Evolutionary conservation across 2,113 vertebrate species (phyloP), one percentile per base, ranked within the genome.

Genomic region (Eleginops maclovinus): DNA sequence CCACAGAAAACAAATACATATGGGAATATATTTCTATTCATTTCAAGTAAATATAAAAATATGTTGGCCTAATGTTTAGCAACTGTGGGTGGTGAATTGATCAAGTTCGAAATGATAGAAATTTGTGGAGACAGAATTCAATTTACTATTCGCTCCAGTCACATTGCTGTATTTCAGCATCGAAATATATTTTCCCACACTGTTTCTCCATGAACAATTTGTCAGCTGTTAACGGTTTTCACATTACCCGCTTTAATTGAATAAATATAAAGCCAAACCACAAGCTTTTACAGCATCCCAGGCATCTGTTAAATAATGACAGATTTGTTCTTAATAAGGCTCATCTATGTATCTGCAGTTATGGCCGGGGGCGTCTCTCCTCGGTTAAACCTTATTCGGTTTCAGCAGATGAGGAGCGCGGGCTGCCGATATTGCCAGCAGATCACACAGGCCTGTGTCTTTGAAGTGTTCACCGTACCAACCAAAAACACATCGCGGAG

Each of bases 281-380:
- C 79, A 79, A 67, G 73, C 79, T 64, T 82, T 43, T 54, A 41
- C 65, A 83, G 80, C 73, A 86, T 88, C 56, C 47, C 41, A 46
- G 44, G 81, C 77, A 84, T 90, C 83, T 77, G 79, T 87, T 79
- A 81, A 90, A 92, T 86, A 90, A 86, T 72, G 60, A 82, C 82
- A 88, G 80, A 87, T 89, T 89, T 89, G 81, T 82, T 79, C 82
- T 84, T 90, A 90, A 90, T 91, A 88, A 92, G 74, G 69, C 75
- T 86, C 81, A 88, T 93, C 84, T 85, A 81, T 86, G 77, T 83
- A 79, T 85, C 78, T 77, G 64, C 77, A 83, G 79, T 68, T 56
- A 71, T 81, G 84, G 86, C 92, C 88, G 15, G 78, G 68, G 84
- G 91, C 75, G 61, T 75, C 75, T 87, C 89, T 87, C 56, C 75